Conservation (phyloP, 2,888 invertebrate species). For the Hydraecia micacea region DNA sequence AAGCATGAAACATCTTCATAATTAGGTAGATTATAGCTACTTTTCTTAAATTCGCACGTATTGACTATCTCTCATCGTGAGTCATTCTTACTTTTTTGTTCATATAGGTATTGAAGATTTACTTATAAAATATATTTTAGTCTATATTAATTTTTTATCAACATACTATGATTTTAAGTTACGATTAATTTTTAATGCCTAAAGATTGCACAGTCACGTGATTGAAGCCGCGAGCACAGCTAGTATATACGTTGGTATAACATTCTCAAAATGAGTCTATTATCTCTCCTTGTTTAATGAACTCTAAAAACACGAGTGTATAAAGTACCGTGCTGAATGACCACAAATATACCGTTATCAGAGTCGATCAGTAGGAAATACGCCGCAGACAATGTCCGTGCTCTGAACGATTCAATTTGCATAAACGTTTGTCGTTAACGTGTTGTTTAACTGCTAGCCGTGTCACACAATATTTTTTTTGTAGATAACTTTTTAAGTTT, state of each 20-base stretch:
- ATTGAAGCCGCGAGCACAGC: not conserved
- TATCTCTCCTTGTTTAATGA: not conserved
- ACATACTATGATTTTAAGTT: not conserved
- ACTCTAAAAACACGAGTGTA: conserved; percentile 17
- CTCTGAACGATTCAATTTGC: conserved; percentile 79
- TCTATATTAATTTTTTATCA: too few species aligned
- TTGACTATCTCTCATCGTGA: too few species aligned
- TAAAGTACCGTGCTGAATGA: conserved; percentile 67
- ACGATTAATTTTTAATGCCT: too few species aligned
- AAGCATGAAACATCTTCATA: not conserved
- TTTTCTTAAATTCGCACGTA: not conserved
- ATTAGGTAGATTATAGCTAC: too few species aligned
- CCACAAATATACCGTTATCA: conserved; percentile 81
- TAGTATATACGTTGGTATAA: not conserved
- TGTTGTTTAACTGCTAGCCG: conserved; percentile 56
- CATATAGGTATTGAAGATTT: too few species aligned
- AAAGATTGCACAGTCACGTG: not conserved
- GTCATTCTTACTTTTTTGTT: too few species aligned
- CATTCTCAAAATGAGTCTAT: not conserved
- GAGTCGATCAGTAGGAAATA: conserved; percentile 72
- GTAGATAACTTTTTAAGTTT: conserved; percentile 18
- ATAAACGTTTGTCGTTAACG: conserved; percentile 79
- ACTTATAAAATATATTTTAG: too few species aligned
- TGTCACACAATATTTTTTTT: conserved; percentile 24
- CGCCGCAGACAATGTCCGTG: conserved; percentile 70